Conservation (phyloP, 1,140 invertebrate genomes). For the Agrypnia vestita region DNA sequence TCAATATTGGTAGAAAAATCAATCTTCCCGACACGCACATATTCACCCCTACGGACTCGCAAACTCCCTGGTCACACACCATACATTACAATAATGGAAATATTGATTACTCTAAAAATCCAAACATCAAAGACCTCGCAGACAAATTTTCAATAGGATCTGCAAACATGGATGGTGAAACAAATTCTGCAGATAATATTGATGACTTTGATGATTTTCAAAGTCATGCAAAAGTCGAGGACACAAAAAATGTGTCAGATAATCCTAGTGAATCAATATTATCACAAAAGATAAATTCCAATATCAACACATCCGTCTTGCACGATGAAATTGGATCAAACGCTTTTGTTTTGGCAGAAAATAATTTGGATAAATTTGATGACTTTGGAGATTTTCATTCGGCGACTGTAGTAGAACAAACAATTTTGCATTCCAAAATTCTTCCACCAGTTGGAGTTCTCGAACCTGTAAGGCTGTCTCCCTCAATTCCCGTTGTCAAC, state of each 20-base stretch:
- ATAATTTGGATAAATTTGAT: constrained; percentile 44
- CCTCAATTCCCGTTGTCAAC: constrained; percentile 67
- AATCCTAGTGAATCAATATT: neutral
- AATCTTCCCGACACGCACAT: constrained; percentile 72
- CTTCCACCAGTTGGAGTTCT: constrained; percentile 60
- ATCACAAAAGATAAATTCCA: neutral
- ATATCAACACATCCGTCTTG: neutral
- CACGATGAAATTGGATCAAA: constrained; percentile 12
- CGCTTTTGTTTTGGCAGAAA: neutral
- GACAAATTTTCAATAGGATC: constrained; percentile 33
- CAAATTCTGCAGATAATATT: constrained; percentile 63
- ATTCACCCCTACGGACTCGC: constrained; percentile 71
- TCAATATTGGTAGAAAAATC: constrained; percentile 66
- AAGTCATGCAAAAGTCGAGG: constrained; percentile 53
- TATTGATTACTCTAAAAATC: constrained; percentile 8
- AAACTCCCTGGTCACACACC: constrained; percentile 71
- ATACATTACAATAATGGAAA: constrained; percentile 68
- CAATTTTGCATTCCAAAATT: neutral
- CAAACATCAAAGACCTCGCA: constrained; percentile 12
- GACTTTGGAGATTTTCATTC: constrained; percentile 60
- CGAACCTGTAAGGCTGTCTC: constrained; percentile 69
- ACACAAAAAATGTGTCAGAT: neutral
- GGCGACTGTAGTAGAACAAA: constrained; percentile 18
- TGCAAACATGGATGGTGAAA: constrained; percentile 21
- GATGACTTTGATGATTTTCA: constrained; percentile 71